These are phyloP conservation scores for Acrocephalus arundinaceus DNA, from an alignment of 2,113 vertebrate species.

Conservation along the genomic window DNA sequence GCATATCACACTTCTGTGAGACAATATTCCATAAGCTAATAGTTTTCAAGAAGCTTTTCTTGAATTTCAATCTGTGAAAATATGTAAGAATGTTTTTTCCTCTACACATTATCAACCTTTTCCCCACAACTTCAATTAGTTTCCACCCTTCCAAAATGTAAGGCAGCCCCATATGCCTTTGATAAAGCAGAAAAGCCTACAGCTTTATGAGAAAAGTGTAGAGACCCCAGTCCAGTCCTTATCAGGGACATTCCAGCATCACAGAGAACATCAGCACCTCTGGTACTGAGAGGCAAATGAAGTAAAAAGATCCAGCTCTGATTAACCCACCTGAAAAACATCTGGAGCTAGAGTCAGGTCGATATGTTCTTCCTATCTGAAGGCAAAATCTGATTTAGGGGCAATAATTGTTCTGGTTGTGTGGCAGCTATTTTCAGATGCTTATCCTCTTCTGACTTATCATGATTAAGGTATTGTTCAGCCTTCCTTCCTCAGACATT, in stretches of 20 bases:
- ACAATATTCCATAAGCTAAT: not conserved
- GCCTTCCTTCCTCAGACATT: not conserved
- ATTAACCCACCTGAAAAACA: not conserved
- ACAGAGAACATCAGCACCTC: not conserved
- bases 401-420: not conserved
- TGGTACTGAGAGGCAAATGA: not conserved
- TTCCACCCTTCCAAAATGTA: not conserved
- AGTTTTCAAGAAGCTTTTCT: not conserved
- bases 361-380: not conserved
- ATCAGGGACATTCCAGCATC: not conserved
- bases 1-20: not conserved
- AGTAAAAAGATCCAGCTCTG: not conserved
- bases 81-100: not conserved
- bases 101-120: not conserved
- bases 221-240: not conserved
- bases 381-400: not conserved
- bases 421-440: not conserved
- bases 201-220: not conserved
- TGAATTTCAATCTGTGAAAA: not conserved
- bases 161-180: not conserved
- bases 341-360: not conserved
- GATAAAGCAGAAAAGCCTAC: not conserved
- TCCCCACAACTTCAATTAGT: not conserved
- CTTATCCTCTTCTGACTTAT: not conserved
- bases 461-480: not conserved